Base-by-base conservation (phyloP, 2,797 vertebrate genomes). In the Microctenopoma lineatum region DNA sequence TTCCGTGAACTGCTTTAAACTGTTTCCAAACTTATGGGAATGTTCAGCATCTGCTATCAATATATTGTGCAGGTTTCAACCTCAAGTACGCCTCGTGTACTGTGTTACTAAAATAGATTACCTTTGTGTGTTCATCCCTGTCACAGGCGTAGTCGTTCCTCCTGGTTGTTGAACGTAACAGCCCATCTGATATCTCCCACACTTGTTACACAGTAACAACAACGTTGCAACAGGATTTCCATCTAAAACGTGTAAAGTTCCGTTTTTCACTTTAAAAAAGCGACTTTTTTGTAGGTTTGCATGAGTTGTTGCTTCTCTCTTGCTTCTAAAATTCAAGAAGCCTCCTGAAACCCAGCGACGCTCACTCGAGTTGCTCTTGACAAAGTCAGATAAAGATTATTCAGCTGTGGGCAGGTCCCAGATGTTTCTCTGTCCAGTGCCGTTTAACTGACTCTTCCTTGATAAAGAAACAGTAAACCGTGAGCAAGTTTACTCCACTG, bases 41-140 rank as follows among this genome's bases (percentile, higher is more conserved):
- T 42, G 64, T 70, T 80, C 63, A 55, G 34, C 12, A 29, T 36
- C 44, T 41, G 25, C 38, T 50, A 66, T 66, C 55, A 5, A 1
- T 26, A 14, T 2, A 12, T 34, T 16, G 18, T 4, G 54, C 50
- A 9, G 34, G 4, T 34, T 1, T 47, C 16, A 11, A 21, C 21
- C 21, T 21, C 21, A 36, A 5, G 34, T 0, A 6, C 66, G 63
- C 58, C 52, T 60, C 36, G 4, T 12, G 47, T 50, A 18, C 65
- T 56, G 25, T 15, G 18, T 3, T 3, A 0, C 36, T 32, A 3
- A 15, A 76, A 63, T 14, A 53, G 8, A 63, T 27, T 18, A 0
- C 38, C n/a, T 52, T 1, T 54, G 67, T 45, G 41, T 25, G 4
- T 48, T 25, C 5, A 44, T n/a, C 16, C 26, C 51, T 1, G 14